Base-by-base conservation (phyloP, 2,888 invertebrate genomes). In the Eupeodes luniger region DNA sequence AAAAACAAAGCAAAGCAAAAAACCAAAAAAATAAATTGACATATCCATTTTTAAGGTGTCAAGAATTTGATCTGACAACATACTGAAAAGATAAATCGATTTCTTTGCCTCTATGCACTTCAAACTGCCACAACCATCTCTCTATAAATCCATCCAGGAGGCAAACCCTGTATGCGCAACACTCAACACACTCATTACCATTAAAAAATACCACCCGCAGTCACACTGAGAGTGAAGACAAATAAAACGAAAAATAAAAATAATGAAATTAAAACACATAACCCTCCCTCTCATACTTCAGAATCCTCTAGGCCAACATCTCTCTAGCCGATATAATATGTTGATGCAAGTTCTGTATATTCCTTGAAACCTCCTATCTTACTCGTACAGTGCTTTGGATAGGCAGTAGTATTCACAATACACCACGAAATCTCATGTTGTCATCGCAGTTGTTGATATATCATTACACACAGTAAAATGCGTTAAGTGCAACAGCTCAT, bases 391-490 rank as follows among this genome's bases (percentile, higher is more conserved):
- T 19, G 19, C 1, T 9, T 9, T 40, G 40, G 5, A 40, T 40
- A 9, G 40, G 57, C 11, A 10, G 11, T 27, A 44, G 19, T 16
- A 10, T 66, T 36, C 59, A 75, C 34, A 84, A 80, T 66, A 47
- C 19, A 66, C 47, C 44, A 66, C 4, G 16, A 66, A 66, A 47
- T 49, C 85, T 77, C 85, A 70, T 75, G 75, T 81, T 85, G 88
- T 88, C 88, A 88, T 88, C 88, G 81, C 77, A 69, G 84, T 75
- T 88, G 88, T 88, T 88, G 85, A 88, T 88, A 66, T 88, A 85
- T 81, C 81, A 69, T 64, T 75, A 53, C 76, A 81, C 69, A 47
- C 61, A 77, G 57, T 67, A 69, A 70, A 78, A 76, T 85, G 81
- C 81, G 75, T 85, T 81, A 84, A 81, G 84, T 81, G 88, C 85